Percentiles rank a stretch among this genome's conserved stretches.
Evolutionary conservation across 1,140 invertebrate species (phyloP).

Genomic region (Drosophila ohnishii): DNA sequence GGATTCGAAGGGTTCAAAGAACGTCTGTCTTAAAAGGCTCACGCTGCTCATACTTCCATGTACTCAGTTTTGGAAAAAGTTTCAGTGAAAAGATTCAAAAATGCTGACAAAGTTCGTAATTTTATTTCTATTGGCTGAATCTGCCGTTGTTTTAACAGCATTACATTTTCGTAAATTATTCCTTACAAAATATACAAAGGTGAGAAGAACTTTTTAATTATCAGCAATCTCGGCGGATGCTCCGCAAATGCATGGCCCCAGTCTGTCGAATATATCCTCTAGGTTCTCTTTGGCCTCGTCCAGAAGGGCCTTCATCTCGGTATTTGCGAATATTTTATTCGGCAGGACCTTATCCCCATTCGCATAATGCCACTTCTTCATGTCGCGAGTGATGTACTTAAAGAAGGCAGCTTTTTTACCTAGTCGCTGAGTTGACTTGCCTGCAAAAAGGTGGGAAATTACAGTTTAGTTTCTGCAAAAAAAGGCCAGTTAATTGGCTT

Average conservation of each 20-base stretch:
- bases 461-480: too few species aligned
- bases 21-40: constrained; percentile 5
- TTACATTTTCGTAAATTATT: not conserved
- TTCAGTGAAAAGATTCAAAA: not conserved
- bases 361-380: constrained; percentile 4
- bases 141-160: not conserved
- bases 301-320: not conserved
- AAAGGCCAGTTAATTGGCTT: not conserved
- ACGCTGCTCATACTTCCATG: not conserved
- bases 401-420: not conserved
- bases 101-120: not conserved
- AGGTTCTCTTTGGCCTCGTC: not conserved
- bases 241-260: constrained; percentile 14
- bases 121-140: not conserved
- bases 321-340: not conserved
- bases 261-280: not conserved
- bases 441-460: not conserved
- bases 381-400: not conserved
- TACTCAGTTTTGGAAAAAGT: not conserved
- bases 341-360: not conserved
- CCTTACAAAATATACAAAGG: constrained; percentile 12
- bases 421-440: too few species aligned
- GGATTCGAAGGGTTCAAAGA: not conserved
- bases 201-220: not conserved
- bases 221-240: not conserved